Conservation (phyloP, 2,113 vertebrate species). For the Colaptes auratus region DNA sequence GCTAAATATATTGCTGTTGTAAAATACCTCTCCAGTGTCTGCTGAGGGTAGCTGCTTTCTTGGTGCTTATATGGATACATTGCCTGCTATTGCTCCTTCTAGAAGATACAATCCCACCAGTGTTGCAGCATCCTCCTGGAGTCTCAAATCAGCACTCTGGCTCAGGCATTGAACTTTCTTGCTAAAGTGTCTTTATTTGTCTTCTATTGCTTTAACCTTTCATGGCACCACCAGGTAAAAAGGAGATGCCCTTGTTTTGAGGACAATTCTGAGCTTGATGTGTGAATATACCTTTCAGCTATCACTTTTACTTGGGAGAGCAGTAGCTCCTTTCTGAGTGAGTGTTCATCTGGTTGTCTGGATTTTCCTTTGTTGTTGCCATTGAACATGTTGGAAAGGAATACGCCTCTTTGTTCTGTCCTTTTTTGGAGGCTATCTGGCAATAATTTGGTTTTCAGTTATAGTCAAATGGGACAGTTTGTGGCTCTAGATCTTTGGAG, state of each 20-base stretch:
- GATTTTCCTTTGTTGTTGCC: not conserved
- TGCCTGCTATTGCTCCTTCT: not conserved
- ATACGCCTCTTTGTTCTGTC: not conserved
- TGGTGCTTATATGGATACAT: not conserved
- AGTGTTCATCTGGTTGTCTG: not conserved
- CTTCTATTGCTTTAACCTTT: not conserved
- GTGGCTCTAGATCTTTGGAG: not conserved
- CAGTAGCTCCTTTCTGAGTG: not conserved
- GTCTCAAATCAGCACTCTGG: not conserved
- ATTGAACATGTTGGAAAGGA: not conserved
- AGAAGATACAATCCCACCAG: not conserved
- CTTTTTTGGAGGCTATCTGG: not conserved
- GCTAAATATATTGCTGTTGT: not conserved
- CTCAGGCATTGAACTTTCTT: not conserved
- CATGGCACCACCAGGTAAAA: not conserved
- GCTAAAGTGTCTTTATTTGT: not conserved
- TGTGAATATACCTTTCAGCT: accelerated
- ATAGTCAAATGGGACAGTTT: not conserved
- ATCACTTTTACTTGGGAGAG: not conserved
- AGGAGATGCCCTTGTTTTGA: not conserved
- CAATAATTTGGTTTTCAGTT: not conserved
- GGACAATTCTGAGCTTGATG: not conserved
- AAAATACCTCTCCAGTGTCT: not conserved
- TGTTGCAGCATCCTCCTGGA: not conserved
- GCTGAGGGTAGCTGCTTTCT: not conserved